phyloP scores from a whole-genome alignment of 2,888 invertebrate species.

The Heliconius aoede region DNA sequence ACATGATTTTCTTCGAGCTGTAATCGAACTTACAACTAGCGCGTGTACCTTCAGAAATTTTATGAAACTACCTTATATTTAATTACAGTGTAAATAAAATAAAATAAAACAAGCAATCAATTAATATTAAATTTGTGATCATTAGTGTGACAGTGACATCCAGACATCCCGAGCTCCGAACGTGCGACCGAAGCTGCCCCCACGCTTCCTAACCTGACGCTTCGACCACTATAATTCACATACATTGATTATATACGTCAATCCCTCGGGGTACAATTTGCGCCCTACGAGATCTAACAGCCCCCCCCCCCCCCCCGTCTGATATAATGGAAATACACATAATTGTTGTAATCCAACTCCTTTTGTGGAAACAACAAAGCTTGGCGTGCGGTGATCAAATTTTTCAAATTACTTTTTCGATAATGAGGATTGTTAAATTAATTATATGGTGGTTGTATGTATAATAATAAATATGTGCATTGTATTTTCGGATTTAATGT shows the following conservation, averaged over 20 bases:
- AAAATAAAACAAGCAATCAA: not conserved
- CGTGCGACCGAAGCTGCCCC: not conserved
- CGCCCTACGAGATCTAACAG: slow-evolving; percentile 67
- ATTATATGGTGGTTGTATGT: not conserved
- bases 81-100: too few relatives aligned
- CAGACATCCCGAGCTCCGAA: not conserved
- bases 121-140: not conserved
- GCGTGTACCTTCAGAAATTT: too few relatives aligned
- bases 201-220: not conserved
- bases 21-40: too few relatives aligned
- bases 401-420: not conserved
- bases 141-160: not conserved
- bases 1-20: too few relatives aligned
- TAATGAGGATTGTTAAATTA: not conserved
- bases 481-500: not conserved
- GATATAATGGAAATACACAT: not conserved
- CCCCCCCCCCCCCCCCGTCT: slow-evolving; percentile 47
- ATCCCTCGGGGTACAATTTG: slow-evolving; percentile 70
- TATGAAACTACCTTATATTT: too few relatives aligned
- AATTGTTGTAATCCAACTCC: slow-evolving; percentile 46
- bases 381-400: not conserved
- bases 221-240: slow-evolving; percentile 23
- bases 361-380: slow-evolving; percentile 31
- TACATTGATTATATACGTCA: slow-evolving; percentile 39
- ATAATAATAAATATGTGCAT: not conserved